Evolutionary conservation across 2,113 vertebrate species (phyloP).

Genomic region (Pungitius pungitius): DNA sequence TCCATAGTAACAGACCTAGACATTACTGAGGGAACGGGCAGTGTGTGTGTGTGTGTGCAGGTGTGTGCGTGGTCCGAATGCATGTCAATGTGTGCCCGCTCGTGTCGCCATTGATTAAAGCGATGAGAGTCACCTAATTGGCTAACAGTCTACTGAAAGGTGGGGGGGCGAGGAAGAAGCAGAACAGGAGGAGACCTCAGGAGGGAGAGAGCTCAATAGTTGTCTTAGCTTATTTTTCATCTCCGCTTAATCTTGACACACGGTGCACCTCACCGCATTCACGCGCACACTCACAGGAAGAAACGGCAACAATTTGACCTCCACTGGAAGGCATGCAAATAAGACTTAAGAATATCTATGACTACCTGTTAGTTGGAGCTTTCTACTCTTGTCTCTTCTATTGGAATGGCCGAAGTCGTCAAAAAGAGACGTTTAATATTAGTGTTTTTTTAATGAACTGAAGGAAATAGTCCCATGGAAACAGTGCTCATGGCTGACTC

Average conservation of each 20-base stretch:
- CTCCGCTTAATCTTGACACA: constrained; percentile 50
- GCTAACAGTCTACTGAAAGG: constrained; percentile 58
- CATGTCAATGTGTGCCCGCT: constrained; percentile 39
- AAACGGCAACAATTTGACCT: not conserved
- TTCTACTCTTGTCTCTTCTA: not conserved
- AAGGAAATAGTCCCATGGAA: not conserved
- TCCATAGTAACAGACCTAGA: constrained; percentile 44
- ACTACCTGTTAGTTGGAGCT: not conserved
- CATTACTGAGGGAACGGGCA: constrained; percentile 11
- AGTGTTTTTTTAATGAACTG: not conserved
- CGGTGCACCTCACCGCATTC: constrained; percentile 3
- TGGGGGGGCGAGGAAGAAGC: constrained; percentile 33
- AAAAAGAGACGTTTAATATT: not conserved
- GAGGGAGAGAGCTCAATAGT: constrained; percentile 49
- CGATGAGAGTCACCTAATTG: constrained; percentile 68
- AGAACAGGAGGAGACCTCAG: constrained; percentile 37
- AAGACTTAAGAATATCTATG: not conserved
- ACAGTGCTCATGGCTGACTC: not conserved
- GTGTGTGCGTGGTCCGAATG: constrained; percentile 19
- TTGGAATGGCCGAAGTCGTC: not conserved
- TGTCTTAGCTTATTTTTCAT: constrained; percentile 67
- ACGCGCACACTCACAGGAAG: not conserved
- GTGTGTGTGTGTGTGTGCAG: constrained; percentile 18
- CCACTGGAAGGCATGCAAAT: constrained; percentile 3
- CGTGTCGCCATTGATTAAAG: constrained; percentile 67